Evolutionary conservation across 2,113 vertebrate genomes (phyloP), one percentile per base, ranked within the genome.

Genomic region (Ivindomyrus marchei): DNA sequence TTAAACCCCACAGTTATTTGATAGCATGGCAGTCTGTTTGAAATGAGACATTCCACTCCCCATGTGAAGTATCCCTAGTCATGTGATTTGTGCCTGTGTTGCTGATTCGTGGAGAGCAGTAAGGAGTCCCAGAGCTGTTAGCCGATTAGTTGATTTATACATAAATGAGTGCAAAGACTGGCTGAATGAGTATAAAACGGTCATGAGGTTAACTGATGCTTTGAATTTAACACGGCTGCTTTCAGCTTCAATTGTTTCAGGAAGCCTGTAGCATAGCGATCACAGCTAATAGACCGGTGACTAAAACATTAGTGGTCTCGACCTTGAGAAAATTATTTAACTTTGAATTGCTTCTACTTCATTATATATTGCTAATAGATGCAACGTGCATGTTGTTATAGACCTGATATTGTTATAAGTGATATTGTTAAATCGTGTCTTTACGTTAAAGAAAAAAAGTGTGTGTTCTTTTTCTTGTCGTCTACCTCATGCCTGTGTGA

Each of bases 21-120:
- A 80, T 80, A 39, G 62, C 13, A 42, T 36, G 56, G 36, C 24
- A 92, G 92, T 93, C 94, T 94, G 92, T 80, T 42, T 80, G 15
- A 80, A 42, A 80, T 19, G 5, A 80, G 74, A 42, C 74, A 70
- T 70, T 80, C 74, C 36, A 42, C 74, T 42, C 4, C 31, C 36
- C 36, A 39, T 80, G 36, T 42, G 15, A 80, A 39, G 36, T 80
- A 19, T 36, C 31, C 31, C 4, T 80, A 80, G 36, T 80, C 84
- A 86, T 46, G 45, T 86, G 47, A 86, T 49, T 24, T 86, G 24
- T 86, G 15, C 3, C n/a, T 6, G 47, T 31, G 21, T 27, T 27
- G 21, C 84, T 21, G 85, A 87, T 87, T 87, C 24, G 50, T 53
- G 11, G 47, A 31, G 31, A 87, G 47, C n/a, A 27, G 24, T 45